Conservation (phyloP, 2,797 vertebrate genomes). For the Notamacropus eugenii region DNA sequence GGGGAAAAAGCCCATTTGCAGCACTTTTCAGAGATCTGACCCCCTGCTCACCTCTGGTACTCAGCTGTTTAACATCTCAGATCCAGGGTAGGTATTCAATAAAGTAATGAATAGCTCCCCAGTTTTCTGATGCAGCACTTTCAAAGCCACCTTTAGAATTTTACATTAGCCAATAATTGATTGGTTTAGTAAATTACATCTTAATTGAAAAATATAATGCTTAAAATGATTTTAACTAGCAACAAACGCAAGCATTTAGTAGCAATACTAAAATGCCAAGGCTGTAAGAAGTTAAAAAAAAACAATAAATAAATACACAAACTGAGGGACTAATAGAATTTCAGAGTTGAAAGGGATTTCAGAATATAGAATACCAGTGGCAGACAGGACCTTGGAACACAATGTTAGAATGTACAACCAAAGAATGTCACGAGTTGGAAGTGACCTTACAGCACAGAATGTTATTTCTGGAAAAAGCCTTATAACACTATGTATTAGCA, state of each 20-base stretch:
- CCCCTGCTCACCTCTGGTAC: constrained; percentile 62
- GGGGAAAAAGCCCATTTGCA: constrained; percentile 57
- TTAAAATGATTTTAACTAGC: constrained; percentile 77
- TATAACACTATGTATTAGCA: neutral
- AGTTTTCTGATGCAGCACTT: constrained; percentile 75
- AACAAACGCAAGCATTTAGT: constrained; percentile 38
- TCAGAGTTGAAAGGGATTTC: constrained; percentile 8
- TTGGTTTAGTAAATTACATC: constrained; percentile 73
- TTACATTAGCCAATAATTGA: constrained; percentile 74
- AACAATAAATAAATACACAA: constrained; percentile 1
- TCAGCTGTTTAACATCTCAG: constrained; percentile 62
- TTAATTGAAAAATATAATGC: constrained; percentile 80
- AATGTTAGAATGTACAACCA: neutral
- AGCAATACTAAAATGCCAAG: constrained; percentile 53
- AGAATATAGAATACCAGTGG: neutral
- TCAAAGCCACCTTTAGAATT: constrained; percentile 75
- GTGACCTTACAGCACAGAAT: neutral
- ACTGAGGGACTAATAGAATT: neutral
- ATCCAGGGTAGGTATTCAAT: constrained; percentile 70
- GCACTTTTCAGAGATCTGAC: constrained; percentile 55
- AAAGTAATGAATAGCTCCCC: constrained; percentile 73
- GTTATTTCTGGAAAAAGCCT: neutral
- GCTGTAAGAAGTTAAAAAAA: constrained; percentile 61
- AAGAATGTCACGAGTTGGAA: neutral
- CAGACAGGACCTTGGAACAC: neutral